Conservation (phyloP, 2,113 vertebrate species). For the Phrynosoma blainvillii region DNA sequence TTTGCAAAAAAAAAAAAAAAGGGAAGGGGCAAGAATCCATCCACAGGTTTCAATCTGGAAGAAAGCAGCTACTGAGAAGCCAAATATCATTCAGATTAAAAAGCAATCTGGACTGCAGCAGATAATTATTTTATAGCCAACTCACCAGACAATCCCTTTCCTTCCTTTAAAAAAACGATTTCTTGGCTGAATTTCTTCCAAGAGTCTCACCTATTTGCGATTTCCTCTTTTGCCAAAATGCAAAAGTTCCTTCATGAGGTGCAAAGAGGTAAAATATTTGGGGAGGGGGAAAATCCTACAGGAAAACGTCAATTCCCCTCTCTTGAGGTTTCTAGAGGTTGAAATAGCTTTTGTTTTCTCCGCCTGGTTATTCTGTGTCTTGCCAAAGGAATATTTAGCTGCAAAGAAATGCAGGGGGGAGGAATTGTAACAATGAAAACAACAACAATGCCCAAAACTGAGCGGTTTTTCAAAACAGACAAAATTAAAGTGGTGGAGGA, state of each 20-base stretch:
- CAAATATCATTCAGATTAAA: too few species aligned
- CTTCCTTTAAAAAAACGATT: too few species aligned
- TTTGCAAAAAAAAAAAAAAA: too few species aligned
- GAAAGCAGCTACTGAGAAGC: too few species aligned
- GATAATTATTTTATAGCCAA: too few species aligned
- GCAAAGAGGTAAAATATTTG: background rate
- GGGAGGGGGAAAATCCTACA: background rate
- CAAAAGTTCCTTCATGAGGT: background rate
- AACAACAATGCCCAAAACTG: background rate
- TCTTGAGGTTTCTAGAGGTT: background rate
- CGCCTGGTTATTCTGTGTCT: constrained; percentile 10
- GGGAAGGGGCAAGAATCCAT: too few species aligned
- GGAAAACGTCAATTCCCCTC: background rate
- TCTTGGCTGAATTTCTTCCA: too few species aligned
- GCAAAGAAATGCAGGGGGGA: background rate
- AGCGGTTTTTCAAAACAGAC: background rate
- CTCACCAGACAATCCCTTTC: too few species aligned
- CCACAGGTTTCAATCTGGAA: too few species aligned
- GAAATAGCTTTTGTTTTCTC: background rate
- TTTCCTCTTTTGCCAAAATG: background rate
- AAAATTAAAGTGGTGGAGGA: too few species aligned
- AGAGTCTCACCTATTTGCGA: background rate
- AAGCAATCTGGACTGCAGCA: too few species aligned
- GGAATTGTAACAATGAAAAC: background rate
- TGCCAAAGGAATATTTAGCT: constrained; percentile 16